These are phyloP conservation scores for Chloroceryle aenea DNA, from an alignment of 2,113 vertebrate genomes.

Conservation along the genomic window DNA sequence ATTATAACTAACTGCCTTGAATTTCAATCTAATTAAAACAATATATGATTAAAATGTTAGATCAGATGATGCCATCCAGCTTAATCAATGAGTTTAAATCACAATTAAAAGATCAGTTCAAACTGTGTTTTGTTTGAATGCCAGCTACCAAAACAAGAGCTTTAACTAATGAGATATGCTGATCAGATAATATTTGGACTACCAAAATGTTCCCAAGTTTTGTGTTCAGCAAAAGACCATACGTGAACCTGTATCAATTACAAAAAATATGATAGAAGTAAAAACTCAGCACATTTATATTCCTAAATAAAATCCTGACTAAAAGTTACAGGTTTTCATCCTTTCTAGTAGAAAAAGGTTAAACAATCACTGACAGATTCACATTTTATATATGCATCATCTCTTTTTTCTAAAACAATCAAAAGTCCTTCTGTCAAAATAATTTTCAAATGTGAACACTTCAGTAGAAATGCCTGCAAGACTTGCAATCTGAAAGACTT, in stretches of 20 bases:
- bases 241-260: background rate
- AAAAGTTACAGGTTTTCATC: background rate
- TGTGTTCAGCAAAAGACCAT: background rate
- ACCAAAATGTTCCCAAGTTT: background rate
- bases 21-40: background rate
- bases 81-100: conserved; percentile 8
- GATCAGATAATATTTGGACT: conserved; percentile 31
- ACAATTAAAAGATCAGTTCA: background rate
- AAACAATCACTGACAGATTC: background rate
- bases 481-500: background rate
- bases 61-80: background rate
- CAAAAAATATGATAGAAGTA: background rate
- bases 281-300: background rate
- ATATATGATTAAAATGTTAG: background rate
- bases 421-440: background rate
- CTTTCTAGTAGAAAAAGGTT: background rate
- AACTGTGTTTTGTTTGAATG: background rate
- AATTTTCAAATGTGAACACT: background rate
- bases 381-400: background rate
- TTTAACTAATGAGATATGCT: conserved; percentile 12
- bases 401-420: background rate
- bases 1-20: background rate
- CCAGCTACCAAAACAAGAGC: background rate
- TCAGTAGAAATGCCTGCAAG: background rate
- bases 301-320: background rate